phyloP scores from a whole-genome alignment of 2,888 invertebrate genomes.

The Dascillus cervinus region DNA sequence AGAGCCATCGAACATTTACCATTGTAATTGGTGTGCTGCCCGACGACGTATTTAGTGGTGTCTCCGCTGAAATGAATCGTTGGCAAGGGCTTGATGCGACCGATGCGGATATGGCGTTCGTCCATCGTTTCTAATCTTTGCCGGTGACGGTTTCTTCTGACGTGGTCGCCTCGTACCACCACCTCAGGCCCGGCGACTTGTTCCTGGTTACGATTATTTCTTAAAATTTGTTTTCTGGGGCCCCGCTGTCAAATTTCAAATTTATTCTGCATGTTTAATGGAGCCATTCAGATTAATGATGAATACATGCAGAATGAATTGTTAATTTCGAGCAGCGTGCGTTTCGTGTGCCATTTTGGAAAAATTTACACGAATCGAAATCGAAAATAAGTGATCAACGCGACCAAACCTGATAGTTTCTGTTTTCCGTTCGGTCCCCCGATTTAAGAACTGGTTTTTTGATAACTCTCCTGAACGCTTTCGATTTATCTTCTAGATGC shows the following conservation, averaged over 20 bases:
- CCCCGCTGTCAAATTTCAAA: no score
- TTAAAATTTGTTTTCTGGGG: no score
- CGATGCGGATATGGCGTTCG: slow-evolving; percentile 9
- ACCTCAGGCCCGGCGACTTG: slow-evolving; percentile 6
- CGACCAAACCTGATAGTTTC: slow-evolving; percentile 12
- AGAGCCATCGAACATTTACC: slow-evolving; percentile 44
- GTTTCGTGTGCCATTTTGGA: no score
- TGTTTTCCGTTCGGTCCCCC: slow-evolving; percentile 6
- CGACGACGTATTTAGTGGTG: slow-evolving; percentile 50
- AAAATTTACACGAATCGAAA: no score
- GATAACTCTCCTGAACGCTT: slow-evolving; percentile 22
- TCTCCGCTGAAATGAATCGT: slow-evolving; percentile 58
- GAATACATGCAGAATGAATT: no score
- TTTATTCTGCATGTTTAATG: no score
- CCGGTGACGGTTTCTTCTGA: slow-evolving; percentile 20
- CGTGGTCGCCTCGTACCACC: slow-evolving; percentile 8
- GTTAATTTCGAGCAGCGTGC: no score
- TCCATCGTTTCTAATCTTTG: slow-evolving; percentile 17
- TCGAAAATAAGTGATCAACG: not conserved
- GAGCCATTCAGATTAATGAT: no score
- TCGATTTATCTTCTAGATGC: slow-evolving; percentile 28
- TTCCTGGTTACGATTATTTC: slow-evolving; percentile 2
- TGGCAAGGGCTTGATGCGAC: slow-evolving; percentile 42
- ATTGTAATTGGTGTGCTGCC: slow-evolving; percentile 51
- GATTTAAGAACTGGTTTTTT: slow-evolving; percentile 19